Conservation (phyloP, 2,888 invertebrate genomes). For the Agonopterix alstromeriana region DNA sequence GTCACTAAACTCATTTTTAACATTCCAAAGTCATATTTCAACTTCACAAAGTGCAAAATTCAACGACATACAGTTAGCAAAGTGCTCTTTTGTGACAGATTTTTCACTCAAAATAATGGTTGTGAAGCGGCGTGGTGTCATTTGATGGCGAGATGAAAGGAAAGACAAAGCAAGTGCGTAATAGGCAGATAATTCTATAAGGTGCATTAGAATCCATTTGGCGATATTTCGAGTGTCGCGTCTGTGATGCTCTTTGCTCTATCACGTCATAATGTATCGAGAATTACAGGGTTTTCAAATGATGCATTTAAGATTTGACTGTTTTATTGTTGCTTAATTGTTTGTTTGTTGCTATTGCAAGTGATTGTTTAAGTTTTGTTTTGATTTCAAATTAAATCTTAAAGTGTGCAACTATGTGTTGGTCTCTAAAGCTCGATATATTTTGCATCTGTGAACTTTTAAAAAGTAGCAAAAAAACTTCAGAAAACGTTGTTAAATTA, state of each 20-base stretch:
- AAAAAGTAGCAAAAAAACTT: too few relatives aligned
- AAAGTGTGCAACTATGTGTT: too few relatives aligned
- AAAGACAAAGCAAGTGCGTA: conserved; percentile 68
- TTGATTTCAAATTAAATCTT: too few relatives aligned
- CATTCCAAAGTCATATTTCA: neutral
- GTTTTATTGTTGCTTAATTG: too few relatives aligned
- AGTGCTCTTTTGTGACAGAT: conserved; percentile 21
- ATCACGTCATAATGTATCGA: conserved; percentile 6
- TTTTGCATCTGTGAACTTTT: too few relatives aligned
- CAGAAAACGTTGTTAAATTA: too few relatives aligned
- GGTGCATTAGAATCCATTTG: conserved; percentile 66
- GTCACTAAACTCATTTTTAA: neutral
- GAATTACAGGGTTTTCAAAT: too few relatives aligned
- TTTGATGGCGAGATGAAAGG: conserved; percentile 50
- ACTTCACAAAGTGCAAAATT: conserved; percentile 16
- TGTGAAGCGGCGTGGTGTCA: conserved; percentile 24
- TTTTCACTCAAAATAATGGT: conserved; percentile 47
- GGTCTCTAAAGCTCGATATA: too few relatives aligned
- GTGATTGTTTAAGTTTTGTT: too few relatives aligned
- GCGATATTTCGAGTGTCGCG: conserved; percentile 16
- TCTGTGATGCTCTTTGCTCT: conserved; percentile 15
- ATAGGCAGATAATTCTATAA: conserved; percentile 66
- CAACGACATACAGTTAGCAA: conserved; percentile 15
- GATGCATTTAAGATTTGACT: too few relatives aligned
- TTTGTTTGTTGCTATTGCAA: too few relatives aligned